A percentile compares a stretch with the other conserved stretches of the same genome.
Evolutionary conservation across 2,113 vertebrate species (phyloP).

Genomic region (Percina caprodes): DNA sequence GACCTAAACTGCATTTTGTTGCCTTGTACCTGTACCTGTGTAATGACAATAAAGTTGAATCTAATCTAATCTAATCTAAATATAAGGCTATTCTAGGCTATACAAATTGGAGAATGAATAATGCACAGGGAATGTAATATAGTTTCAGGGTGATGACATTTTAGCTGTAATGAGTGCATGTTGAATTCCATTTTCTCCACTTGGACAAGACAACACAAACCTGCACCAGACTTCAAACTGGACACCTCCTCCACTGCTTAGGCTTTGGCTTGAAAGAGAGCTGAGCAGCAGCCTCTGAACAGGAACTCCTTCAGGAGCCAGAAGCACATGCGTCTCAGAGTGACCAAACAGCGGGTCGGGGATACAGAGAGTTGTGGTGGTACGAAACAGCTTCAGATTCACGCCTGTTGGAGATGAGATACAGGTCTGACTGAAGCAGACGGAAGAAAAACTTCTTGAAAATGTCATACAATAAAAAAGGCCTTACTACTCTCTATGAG

Average conservation of each 20-base stretch:
- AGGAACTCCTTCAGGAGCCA: constrained; percentile 88
- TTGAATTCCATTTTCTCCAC: neutral
- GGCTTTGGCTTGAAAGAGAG: constrained; percentile 84
- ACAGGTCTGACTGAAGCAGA: neutral
- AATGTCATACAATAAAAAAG: neutral
- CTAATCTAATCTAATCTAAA: too few relatives aligned
- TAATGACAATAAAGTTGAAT: too few relatives aligned
- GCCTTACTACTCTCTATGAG: constrained; percentile 83
- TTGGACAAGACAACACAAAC: constrained; percentile 73
- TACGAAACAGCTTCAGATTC: constrained; percentile 87
- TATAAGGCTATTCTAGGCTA: neutral
- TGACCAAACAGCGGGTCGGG: constrained; percentile 92
- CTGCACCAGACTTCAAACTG: constrained; percentile 99
- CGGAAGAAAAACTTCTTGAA: neutral
- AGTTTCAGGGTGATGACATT: neutral
- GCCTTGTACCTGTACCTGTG: too few relatives aligned
- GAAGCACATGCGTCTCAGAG: constrained; percentile 88
- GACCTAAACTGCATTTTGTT: too few relatives aligned
- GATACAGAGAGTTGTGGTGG: constrained; percentile 89
- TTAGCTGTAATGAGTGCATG: neutral
- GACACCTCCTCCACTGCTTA: constrained; percentile 85
- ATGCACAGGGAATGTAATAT: neutral
- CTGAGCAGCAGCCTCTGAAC: constrained; percentile 91
- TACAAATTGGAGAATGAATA: neutral
- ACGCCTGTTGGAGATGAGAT: constrained; percentile 79